A percentile compares a stretch with the other conserved stretches of the same genome.
Conservation (phyloP, 2,888 invertebrate genomes). For the Caenorhabditis parvicauda region DNA sequence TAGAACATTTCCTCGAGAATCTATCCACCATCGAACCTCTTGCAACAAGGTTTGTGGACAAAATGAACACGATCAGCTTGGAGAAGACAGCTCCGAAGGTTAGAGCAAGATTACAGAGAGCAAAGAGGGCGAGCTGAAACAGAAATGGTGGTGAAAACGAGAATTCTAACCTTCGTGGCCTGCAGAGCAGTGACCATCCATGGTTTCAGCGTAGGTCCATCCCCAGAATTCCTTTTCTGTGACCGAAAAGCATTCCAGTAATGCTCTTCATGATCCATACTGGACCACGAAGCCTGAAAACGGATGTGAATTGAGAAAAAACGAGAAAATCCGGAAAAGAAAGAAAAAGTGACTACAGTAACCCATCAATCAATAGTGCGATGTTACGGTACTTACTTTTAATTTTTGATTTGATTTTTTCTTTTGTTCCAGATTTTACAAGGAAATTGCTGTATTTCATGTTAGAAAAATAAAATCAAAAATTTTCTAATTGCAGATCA, state of each 20-base stretch:
- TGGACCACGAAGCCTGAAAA: neutral
- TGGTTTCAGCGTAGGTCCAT: slow-evolving; percentile 36
- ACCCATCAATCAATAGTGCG: too few species aligned
- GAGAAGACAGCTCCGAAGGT: slow-evolving; percentile 49
- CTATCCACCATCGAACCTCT: slow-evolving; percentile 13
- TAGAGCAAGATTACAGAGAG: slow-evolving; percentile 37
- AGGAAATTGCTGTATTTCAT: too few species aligned
- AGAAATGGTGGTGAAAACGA: neutral
- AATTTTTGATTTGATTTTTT: too few species aligned
- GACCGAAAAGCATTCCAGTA: slow-evolving; percentile 49
- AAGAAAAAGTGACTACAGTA: too few species aligned
- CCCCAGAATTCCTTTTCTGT: slow-evolving; percentile 34
- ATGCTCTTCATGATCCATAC: slow-evolving; percentile 33
- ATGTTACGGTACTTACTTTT: too few species aligned
- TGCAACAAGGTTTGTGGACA: slow-evolving; percentile 49
- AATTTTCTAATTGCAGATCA: too few species aligned
- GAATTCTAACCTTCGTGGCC: slow-evolving; percentile 27
- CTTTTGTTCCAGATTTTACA: too few species aligned
- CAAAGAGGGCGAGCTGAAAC: slow-evolving; percentile 48
- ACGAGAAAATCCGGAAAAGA: neutral
- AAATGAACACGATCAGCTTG: slow-evolving; percentile 40
- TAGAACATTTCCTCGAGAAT: slow-evolving; percentile 18
- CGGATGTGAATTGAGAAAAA: neutral
- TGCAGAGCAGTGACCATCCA: slow-evolving; percentile 48
- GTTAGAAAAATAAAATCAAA: too few species aligned